A percentile compares a stretch with the other conserved stretches of the same genome.
Evolutionary conservation across 35 echinoderm and acorn worm genomes (phyloP).

Genomic region (Patiria miniata): DNA sequence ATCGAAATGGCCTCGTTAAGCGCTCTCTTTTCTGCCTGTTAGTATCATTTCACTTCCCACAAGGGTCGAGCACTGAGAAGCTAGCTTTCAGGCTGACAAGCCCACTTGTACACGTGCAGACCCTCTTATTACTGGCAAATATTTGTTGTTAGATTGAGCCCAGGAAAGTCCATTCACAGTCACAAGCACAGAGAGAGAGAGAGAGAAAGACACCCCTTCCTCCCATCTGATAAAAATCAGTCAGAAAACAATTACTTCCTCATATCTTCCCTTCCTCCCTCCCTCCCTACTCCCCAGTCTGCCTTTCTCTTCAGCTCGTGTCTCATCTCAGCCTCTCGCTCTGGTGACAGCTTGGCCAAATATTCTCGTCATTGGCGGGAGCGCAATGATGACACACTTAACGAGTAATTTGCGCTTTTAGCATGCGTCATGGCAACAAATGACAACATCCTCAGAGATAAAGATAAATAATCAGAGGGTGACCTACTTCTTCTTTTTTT

Average conservation of each 20-base stretch:
- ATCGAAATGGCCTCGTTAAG: neutral
- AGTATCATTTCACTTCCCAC: slow-evolving; percentile 17
- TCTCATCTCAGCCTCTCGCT: neutral
- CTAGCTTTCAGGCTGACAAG: neutral
- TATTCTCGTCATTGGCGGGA: neutral
- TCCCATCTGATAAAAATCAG: neutral
- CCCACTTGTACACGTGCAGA: slow-evolving; percentile 1
- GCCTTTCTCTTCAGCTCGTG: neutral
- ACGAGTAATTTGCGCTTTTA: slow-evolving; percentile 23
- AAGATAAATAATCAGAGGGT: slow-evolving; percentile 13
- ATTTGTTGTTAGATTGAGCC: slow-evolving; percentile 8
- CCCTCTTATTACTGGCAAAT: neutral
- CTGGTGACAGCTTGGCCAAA: slow-evolving; percentile 20
- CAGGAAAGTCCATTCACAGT: slow-evolving; percentile 8
- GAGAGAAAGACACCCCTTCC: neutral
- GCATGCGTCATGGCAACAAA: slow-evolving; percentile 23
- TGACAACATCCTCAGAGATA: slow-evolving; percentile 8
- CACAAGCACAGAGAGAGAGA: neutral
- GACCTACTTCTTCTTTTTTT: slow-evolving; percentile 4
- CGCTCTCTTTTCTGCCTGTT: neutral
- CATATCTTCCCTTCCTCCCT: neutral
- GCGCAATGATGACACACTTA: slow-evolving; percentile 24
- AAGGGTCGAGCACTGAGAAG: neutral
- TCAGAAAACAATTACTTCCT: neutral
- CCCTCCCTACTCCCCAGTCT: slow-evolving; percentile 8